Conservation (phyloP, 1,140 invertebrate genomes). For the Pemphigus obesinymphae region DNA sequence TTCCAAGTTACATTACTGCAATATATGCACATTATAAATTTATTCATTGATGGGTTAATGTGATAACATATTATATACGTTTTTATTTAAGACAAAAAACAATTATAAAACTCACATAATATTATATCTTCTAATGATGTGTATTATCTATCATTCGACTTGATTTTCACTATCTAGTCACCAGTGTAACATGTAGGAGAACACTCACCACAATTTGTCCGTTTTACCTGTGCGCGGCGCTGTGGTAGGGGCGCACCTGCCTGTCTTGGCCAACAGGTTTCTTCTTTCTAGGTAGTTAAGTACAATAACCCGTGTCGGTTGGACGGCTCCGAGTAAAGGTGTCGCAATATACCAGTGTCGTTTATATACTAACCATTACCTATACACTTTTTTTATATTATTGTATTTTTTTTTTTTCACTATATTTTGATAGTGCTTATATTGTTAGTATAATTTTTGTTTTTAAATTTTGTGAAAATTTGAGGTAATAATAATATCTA, state of each 20-base stretch:
- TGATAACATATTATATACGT: too few species aligned
- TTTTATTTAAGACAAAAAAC: background rate
- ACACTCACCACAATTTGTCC: constrained; percentile 11
- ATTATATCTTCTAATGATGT: background rate
- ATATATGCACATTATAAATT: too few species aligned
- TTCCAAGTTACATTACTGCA: too few species aligned
- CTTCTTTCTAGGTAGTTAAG: constrained; percentile 35
- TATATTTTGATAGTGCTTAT: background rate
- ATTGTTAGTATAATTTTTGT: background rate
- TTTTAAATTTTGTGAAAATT: background rate
- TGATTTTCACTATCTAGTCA: constrained; percentile 28
- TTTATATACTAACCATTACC: constrained; percentile 9
- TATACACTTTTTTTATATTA: background rate
- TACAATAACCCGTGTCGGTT: constrained; percentile 40
- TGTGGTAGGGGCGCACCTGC: constrained; percentile 36
- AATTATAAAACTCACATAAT: background rate
- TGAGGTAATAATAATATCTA: too few species aligned
- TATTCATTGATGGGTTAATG: background rate
- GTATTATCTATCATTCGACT: background rate
- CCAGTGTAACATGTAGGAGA: too few species aligned
- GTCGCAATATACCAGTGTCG: constrained; percentile 26
- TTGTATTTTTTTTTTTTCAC: background rate
- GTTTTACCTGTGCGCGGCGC: background rate
- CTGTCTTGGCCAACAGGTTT: constrained; percentile 39
- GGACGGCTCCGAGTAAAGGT: constrained; percentile 34